These are phyloP conservation scores for Habropoda laboriosa DNA, from an alignment of 1,140 invertebrate genomes.

Conservation along the genomic window DNA sequence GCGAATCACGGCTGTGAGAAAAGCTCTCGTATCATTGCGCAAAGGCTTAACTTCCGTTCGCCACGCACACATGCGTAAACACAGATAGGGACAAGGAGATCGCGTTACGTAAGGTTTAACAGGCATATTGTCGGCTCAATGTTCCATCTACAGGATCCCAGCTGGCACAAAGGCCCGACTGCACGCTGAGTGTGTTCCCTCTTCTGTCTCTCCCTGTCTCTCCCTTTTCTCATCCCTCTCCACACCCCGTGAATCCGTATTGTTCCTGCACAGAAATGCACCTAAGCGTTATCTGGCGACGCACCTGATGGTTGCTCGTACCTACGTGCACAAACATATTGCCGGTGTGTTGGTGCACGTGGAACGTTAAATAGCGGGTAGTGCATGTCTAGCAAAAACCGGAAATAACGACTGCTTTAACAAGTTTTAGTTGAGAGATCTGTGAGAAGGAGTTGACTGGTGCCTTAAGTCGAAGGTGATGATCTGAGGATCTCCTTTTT, in stretches of 20 bases:
- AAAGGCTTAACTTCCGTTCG: not conserved
- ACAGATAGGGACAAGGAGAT: constrained; percentile 39
- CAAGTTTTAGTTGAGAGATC: too few relatives aligned
- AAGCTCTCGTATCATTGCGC: not conserved
- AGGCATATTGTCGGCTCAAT: constrained; percentile 51
- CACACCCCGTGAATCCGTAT: constrained; percentile 10
- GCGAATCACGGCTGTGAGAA: not conserved
- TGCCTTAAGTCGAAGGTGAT: too few relatives aligned
- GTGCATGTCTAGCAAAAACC: too few relatives aligned
- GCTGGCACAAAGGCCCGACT: constrained; percentile 36
- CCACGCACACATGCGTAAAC: not conserved
- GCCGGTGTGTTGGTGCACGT: not conserved
- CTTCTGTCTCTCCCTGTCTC: too few relatives aligned
- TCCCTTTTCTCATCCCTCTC: not conserved
- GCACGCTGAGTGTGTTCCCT: not conserved
- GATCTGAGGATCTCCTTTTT: too few relatives aligned
- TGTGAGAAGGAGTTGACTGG: too few relatives aligned
- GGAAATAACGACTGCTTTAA: too few relatives aligned
- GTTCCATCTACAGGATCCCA: constrained; percentile 47
- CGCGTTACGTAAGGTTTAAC: constrained; percentile 52
- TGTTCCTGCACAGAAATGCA: constrained; percentile 22
- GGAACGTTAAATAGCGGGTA: too few relatives aligned
- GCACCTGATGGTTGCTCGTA: not conserved
- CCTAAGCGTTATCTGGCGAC: constrained; percentile 37
- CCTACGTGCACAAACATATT: not conserved